A percentile compares a stretch with the other conserved stretches of the same genome.
Conservation (phyloP, 23 tunicate species). For the Ciona savignyi region DNA sequence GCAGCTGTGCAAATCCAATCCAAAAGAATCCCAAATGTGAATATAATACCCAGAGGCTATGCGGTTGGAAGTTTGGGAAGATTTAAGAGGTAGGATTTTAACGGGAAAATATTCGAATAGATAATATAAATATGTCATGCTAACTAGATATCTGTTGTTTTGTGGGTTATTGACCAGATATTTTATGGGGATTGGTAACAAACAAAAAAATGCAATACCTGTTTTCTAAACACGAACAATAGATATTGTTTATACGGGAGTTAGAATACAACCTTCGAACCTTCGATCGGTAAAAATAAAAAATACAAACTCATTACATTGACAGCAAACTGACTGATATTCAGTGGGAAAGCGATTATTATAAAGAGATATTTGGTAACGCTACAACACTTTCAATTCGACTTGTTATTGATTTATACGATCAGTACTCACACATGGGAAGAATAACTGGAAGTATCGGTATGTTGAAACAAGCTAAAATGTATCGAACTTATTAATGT, state of each 20-base stretch:
- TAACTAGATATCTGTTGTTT: too few relatives aligned
- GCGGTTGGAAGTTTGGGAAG: neutral
- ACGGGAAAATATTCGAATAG: neutral
- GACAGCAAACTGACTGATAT: neutral
- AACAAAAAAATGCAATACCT: too few relatives aligned
- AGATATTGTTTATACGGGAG: too few relatives aligned
- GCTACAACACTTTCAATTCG: neutral
- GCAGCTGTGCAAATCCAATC: neutral
- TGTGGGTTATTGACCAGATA: too few relatives aligned
- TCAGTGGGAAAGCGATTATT: neutral
- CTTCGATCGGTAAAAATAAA: too few relatives aligned
- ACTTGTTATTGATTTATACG: neutral
- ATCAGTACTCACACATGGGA: neutral
- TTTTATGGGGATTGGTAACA: too few relatives aligned
- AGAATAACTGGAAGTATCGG: neutral
- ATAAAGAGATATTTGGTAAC: too few relatives aligned
- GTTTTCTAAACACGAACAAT: too few relatives aligned
- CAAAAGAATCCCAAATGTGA: neutral
- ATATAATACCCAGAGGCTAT: too few relatives aligned
- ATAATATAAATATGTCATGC: too few relatives aligned
- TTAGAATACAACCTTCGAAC: too few relatives aligned
- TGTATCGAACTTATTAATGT: too few relatives aligned
- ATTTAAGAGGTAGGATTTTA: neutral
- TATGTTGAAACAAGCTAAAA: neutral
- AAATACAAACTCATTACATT: neutral